Evolutionary conservation across 2,888 invertebrate genomes (phyloP), one percentile per base, ranked within the genome.

Genomic region (Lycaena phlaeas): DNA sequence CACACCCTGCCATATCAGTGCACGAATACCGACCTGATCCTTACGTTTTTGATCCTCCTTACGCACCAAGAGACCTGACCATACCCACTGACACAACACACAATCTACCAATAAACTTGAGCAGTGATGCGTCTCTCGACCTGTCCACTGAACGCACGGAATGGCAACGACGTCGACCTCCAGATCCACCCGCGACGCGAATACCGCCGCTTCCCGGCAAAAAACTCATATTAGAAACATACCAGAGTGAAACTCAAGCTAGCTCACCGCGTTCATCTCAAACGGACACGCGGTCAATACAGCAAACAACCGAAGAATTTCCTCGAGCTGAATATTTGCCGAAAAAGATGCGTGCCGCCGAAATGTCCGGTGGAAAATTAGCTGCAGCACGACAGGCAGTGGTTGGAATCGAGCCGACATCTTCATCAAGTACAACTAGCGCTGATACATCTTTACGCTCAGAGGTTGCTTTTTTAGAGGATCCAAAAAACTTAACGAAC

Each of bases 401-500:
- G 15, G 42, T 54, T 42, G 36, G 46, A 15, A 36, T 58, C 42
- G 55, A 57, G 17, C 53, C 59, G 27, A 48, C 59, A 40, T 49
- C 64, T 38, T 52, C 64, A 40, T 43, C 65, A 42, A 51, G 62
- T 45, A 38, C 58, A 38, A 43, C 55, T 44, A 43, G 46, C 41
- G 48, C 50, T 34, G 61, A 59, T 28, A 46, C 61, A 42, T 51
- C 70, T 46, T 53, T 54, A 53, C 74, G 71, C 56, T 53, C 74
- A 49, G 74, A 74, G 61, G 66, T 57, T 62, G 72, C 75, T 79
- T 81, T 82, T 82, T 84, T 84, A 79, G 79, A 81, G 74, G 82
- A 81, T 79, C 73, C 82, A 84, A 84, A 82, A 82, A 84, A 84
- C 82, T 81, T 76, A 77, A 69, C 79, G 75, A 78, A 68, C 82